A percentile compares a stretch with the other conserved stretches of the same genome.
These are phyloP conservation scores for Caenorhabditis briggsae DNA, from an alignment of 1,140 invertebrate genomes.

Conservation along the genomic window DNA sequence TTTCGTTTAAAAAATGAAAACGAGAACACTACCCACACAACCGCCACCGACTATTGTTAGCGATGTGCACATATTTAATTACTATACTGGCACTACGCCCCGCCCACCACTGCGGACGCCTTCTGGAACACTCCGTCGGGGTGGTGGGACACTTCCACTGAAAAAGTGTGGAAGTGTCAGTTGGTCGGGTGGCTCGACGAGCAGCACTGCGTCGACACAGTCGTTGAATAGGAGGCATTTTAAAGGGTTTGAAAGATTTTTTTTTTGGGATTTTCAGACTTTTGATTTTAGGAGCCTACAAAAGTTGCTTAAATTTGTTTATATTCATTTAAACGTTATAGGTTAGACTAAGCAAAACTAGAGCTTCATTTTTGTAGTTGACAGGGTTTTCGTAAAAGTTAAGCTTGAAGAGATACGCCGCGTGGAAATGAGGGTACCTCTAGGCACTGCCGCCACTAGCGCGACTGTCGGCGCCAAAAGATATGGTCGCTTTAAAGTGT, in stretches of 20 bases:
- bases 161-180: conserved; percentile 31
- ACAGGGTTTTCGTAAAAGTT: no score
- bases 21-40: neutral
- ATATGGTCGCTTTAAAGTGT: no score
- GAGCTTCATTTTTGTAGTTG: no score
- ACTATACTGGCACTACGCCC: conserved; percentile 43
- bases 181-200: conserved; percentile 24
- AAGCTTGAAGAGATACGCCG: no score
- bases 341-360: no score
- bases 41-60: conserved; percentile 3
- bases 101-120: neutral
- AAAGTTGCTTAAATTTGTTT: no score
- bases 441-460: no score
- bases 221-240: conserved; percentile 12
- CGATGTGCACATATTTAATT: conserved; percentile 57
- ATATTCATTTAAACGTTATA: no score
- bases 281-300: no score
- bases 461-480: no score
- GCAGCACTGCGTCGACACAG: conserved; percentile 1
- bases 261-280: neutral
- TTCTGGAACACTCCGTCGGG: neutral
- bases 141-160: neutral
- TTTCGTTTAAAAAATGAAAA: neutral
- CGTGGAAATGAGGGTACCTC: no score
- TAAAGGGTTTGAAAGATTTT: neutral